phyloP scores from a whole-genome alignment of 2,113 vertebrate species.

The Steatornis caripensis region DNA sequence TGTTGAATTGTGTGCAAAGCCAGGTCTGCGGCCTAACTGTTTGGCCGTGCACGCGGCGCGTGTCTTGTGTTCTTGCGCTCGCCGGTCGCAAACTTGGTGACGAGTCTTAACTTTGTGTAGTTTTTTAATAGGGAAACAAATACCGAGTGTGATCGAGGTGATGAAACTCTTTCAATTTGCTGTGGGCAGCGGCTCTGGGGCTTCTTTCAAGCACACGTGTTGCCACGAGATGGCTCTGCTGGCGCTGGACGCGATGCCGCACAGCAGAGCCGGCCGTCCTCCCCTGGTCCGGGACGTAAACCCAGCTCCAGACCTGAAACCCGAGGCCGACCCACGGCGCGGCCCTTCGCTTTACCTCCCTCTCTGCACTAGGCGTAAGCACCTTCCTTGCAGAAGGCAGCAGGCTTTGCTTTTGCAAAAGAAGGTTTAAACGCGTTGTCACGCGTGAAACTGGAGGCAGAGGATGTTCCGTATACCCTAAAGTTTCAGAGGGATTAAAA shows the following conservation, averaged over 20 bases:
- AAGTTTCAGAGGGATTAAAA: not conserved
- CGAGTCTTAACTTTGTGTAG: accelerated
- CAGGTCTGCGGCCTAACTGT: accelerated
- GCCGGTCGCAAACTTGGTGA: accelerated
- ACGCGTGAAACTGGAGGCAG: accelerated
- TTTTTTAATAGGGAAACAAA: not conserved
- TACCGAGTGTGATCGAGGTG: accelerated
- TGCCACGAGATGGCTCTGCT: slow-evolving; percentile 64
- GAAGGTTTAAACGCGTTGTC: accelerated
- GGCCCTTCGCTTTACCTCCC: not conserved
- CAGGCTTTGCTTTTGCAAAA: not conserved
- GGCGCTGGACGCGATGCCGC: not conserved
- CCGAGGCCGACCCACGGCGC: accelerated
- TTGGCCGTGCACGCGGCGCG: not conserved
- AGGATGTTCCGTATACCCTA: accelerated
- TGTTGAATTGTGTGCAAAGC: not conserved
- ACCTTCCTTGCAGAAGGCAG: not conserved
- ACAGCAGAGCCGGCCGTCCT: not conserved
- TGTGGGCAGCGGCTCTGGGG: not conserved
- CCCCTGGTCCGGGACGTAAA: not conserved
- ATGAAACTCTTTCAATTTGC: accelerated
- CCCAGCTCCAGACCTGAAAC: not conserved
- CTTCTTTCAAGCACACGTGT: not conserved
- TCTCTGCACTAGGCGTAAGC: accelerated
- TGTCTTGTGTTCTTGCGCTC: not conserved